Evolutionary conservation across 2,113 vertebrate species (phyloP).

Genomic region (Stomatorhinus ivindoensis): DNA sequence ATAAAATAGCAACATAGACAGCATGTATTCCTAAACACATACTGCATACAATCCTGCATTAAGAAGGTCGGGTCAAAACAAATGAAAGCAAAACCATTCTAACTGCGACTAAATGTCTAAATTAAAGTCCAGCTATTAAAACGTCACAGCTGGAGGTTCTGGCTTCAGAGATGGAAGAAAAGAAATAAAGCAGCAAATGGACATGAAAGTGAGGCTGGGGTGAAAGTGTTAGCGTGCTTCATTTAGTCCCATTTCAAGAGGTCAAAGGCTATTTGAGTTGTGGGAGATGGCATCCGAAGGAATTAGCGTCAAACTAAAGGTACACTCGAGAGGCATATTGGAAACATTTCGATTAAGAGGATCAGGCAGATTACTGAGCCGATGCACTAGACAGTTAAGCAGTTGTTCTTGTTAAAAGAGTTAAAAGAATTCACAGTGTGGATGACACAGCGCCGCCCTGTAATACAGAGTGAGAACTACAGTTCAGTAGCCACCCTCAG

Average conservation of each 20-base stretch:
- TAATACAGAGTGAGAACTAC: not conserved
- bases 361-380: slow-evolving; percentile 10
- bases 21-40: not conserved
- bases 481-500: not conserved
- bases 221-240: not conserved
- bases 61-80: not conserved
- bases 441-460: not conserved
- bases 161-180: not conserved
- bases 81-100: not conserved
- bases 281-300: slow-evolving; percentile 16
- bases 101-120: not conserved
- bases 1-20: not conserved
- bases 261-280: not conserved
- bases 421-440: not conserved
- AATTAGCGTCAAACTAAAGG: slow-evolving; percentile 18
- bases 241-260: not conserved
- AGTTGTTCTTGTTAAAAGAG: not conserved
- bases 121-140: not conserved
- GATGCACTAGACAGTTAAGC: slow-evolving; percentile 14
- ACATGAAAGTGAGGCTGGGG: not conserved
- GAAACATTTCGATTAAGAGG: slow-evolving; percentile 11
- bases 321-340: not conserved
- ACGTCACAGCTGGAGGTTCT: not conserved
- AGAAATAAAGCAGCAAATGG: not conserved
- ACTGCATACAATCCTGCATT: not conserved